These are phyloP conservation scores for Turnix velox DNA, from an alignment of 2,113 vertebrate species.

Conservation along the genomic window DNA sequence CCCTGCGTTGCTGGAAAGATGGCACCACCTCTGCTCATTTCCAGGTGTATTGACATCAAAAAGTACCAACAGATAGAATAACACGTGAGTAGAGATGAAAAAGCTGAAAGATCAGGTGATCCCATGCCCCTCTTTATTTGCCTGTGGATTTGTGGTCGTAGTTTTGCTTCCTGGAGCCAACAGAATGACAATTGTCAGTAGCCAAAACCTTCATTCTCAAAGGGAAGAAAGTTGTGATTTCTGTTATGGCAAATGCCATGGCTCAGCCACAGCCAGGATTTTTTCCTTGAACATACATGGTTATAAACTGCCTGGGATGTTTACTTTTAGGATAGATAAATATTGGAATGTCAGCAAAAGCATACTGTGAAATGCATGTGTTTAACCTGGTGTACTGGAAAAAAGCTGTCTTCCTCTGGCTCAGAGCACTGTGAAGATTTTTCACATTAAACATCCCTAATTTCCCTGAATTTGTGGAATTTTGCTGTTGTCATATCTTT, in stretches of 20 bases:
- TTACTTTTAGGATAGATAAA: neutral
- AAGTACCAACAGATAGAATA: neutral
- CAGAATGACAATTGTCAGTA: neutral
- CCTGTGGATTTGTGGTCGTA: neutral
- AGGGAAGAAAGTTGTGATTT: neutral
- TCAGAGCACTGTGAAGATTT: neutral
- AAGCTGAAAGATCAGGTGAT: neutral
- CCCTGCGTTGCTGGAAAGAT: conserved; percentile 93
- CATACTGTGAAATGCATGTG: neutral
- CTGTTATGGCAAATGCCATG: neutral
- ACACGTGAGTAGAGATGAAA: accelerated
- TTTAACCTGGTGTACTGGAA: neutral
- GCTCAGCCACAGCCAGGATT: neutral
- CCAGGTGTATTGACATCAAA: conserved; percentile 84
- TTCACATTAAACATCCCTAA: neutral
- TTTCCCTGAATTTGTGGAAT: neutral
- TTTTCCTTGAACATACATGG: neutral
- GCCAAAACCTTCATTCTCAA: neutral
- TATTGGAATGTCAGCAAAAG: accelerated
- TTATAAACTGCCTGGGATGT: neutral
- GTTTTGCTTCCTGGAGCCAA: neutral
- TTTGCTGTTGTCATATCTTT: neutral
- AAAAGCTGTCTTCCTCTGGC: neutral
- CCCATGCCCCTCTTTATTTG: accelerated
- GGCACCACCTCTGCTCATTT: conserved; percentile 96